These are phyloP conservation scores for Drosophila sp. DNA, from an alignment of 1,140 invertebrate species.

Conservation along the genomic window DNA sequence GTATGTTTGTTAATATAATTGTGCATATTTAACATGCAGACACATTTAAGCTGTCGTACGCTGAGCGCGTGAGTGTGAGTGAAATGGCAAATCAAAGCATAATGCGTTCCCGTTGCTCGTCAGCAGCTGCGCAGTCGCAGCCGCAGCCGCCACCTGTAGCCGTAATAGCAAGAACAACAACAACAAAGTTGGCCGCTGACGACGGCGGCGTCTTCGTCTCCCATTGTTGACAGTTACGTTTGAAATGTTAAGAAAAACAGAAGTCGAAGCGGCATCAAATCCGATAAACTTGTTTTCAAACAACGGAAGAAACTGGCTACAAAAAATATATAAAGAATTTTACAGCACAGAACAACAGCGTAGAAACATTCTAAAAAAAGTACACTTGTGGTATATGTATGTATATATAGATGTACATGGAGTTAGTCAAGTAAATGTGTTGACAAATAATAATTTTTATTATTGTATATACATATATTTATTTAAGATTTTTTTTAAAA, in stretches of 20 bases:
- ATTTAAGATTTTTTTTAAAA: too few relatives aligned
- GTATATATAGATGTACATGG: neutral
- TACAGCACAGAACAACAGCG: conserved; percentile 22
- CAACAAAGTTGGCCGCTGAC: conserved; percentile 10
- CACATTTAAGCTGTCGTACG: conserved; percentile 30
- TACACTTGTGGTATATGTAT: neutral
- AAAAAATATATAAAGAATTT: conserved; percentile 22
- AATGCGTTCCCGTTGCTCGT: conserved; percentile 37
- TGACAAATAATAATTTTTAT: too few relatives aligned
- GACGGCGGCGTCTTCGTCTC: conserved; percentile 30
- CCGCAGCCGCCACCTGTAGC: conserved; percentile 40
- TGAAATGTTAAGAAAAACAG: conserved; percentile 56
- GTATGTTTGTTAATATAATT: conserved; percentile 38
- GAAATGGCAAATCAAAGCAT: neutral
- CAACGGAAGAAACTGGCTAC: conserved; percentile 61
- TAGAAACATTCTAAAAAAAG: conserved; percentile 6
- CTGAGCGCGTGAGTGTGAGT: conserved; percentile 2
- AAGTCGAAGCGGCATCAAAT: conserved; percentile 54
- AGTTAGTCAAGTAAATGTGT: too few relatives aligned
- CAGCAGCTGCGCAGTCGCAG: conserved; percentile 22
- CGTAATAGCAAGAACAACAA: conserved; percentile 13
- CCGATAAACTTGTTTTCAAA: conserved; percentile 64
- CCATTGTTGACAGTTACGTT: conserved; percentile 65
- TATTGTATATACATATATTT: too few relatives aligned
- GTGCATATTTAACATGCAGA: conserved; percentile 50